Evolutionary conservation across 1,140 invertebrate species (phyloP), one percentile per base, ranked within the genome.

Genomic region (Lithobius niger): DNA sequence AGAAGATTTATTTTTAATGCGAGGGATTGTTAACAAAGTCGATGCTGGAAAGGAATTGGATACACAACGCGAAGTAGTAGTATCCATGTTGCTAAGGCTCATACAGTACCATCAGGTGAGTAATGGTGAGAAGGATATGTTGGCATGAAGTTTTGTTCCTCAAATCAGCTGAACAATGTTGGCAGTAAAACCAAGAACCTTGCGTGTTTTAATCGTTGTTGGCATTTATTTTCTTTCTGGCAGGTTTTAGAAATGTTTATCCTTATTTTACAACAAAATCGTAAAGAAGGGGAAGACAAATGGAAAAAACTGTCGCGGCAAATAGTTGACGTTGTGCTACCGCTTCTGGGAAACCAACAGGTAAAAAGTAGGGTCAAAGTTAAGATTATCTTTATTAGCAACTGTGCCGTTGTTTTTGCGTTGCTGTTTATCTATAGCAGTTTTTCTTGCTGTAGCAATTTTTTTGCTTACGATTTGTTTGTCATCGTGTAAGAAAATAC

Each of bases 21-120:
- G 79, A 45, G 68, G 65, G 18, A 58, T 36, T 60, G 75, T 60
- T 61, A 79, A 71, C 36, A 73, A 72, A 57, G 70, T 74, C 31
- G 81, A 86, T 64, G 75, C 79, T 40, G 66, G 66, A 48, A 82
- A 82, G 64, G 88, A 93, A 62, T 69, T 89, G 3, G 88, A 93
- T 67, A 86, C 87, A 0, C 89, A 89, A 43, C 74, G 84, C 54
- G 89, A 94, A 67, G 86, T 92, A 2, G 68, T 93, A 1, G 79
- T 92, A 55, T 82, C 85, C 2, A 90, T 89, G 81, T 66, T 92
- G 24, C 70, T 93, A 25, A 79, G 86, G 62, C 75, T 92, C 1
- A 78, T 84, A 56, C 79, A 86, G 43, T 81, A 86, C 69, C 77
- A 79, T 51, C 76, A 86, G 72, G 82, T 88, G 62, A 66, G 31